Evolutionary conservation across 1,140 invertebrate genomes (phyloP), one percentile per base, ranked within the genome.

Genomic region (Zaprionus ornatus): DNA sequence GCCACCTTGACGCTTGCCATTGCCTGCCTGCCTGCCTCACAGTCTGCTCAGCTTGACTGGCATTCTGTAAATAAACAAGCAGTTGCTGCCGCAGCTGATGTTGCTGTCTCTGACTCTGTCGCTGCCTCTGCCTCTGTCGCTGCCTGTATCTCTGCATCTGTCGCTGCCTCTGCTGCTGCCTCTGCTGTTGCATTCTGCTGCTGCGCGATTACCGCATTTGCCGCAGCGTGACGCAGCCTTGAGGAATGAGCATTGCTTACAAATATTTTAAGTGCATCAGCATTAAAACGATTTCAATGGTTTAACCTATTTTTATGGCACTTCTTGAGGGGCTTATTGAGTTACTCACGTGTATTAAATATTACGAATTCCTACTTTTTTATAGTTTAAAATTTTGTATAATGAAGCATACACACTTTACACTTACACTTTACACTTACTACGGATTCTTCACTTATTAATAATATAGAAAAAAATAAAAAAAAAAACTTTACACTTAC

Each of bases 1-100:
- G 77, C 69, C 83, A 84, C 77, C 80, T 88, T 87, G 84, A 88
- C 71, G 81, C 69, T 79, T 68, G 67, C 79, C 76, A 54, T 56
- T 69, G 25, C 48, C 67, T 85, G 82, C 64, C 82, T 81, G 79
- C 61, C 68, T 67, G 73, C 65, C 56, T 63, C 37, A 40, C 37
- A 17, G 40, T 10, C 9, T 3, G 29, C 29, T 29, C 9, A 10
- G 29, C 35, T 7, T 42, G 27, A 62, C 65, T 75, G 76, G 45
- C 79, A 69, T 55, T 48, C 48, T 61, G 66, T 79, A 75, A 78
- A 80, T 78, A 80, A 78, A 62, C 77, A 75, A 75, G 40, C 56
- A 67, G 62, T 54, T 50, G 42, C 17, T 48, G 42, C n/a, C 9
- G 17, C 42, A 19, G 40, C 19, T 48, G 35, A 25, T 48, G 60